Base-by-base conservation (phyloP, 2,797 vertebrate species). In the Poeciliopsis paucimaculata region DNA sequence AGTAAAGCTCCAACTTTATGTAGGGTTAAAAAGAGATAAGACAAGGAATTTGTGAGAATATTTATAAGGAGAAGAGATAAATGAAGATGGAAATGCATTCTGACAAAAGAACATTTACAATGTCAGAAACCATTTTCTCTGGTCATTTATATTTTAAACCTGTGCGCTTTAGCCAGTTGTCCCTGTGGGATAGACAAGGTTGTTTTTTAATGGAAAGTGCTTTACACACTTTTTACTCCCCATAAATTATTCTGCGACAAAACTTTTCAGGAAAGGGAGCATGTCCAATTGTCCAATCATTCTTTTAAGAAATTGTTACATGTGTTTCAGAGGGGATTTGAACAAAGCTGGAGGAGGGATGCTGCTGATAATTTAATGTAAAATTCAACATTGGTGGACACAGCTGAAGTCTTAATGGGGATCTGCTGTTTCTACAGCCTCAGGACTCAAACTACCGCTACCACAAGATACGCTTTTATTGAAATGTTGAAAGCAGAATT, bases 131-230 rank as follows among this genome's bases (percentile, higher is more conserved):
- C 2, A 2, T 82, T 79, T 86, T 77, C 76, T 76, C 20, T 49
- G 55, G 12, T 91, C 91, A 94, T 95, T 64, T 78, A 94, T 94
- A 89, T 93, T 95, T 95, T 53, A 94, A 23, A 90, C 16, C 5
- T 18, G n/a, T 80, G 68, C 77, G 75, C 78, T 88, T 88, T 34
- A 77, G 53, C 39, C 46, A 53, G 46, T 62, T 28, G 76, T 80
- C 78, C 49, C 11, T 39, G 73, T 31, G 41, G 49, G 57, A 78
- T 34, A 75, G 47, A 75, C 81, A 64, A 43, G 62, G 46, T 62
- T 55, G 70, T 79, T 87, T 89, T 89, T 79, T 80, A 86, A 91
- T 88, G 60, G 62, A 89, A 86, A 85, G 86, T 90, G 72, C 94
- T 93, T 93, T 87, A 90, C 88, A 83, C 75, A 79, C 79, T 84